These are phyloP conservation scores for Lates calcarifer DNA, from an alignment of 2,113 vertebrate species.

Conservation along the genomic window DNA sequence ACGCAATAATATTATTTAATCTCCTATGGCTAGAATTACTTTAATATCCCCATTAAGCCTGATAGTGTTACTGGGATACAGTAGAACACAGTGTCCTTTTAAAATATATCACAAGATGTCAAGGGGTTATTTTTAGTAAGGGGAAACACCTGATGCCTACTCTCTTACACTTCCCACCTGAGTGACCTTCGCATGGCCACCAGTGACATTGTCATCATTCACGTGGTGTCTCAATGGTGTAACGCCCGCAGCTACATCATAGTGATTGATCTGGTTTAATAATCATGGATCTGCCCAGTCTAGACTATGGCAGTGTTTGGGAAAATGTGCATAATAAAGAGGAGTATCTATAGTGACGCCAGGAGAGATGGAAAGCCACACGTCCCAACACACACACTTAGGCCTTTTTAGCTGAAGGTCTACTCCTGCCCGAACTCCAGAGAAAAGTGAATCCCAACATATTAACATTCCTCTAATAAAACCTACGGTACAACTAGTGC, in stretches of 20 bases:
- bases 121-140: neutral
- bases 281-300: slow-evolving; percentile 1
- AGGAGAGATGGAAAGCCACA: neutral
- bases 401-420: neutral
- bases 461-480: neutral
- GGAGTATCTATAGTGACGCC: neutral
- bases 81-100: neutral
- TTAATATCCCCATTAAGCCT: neutral
- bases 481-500: neutral
- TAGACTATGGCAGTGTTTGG: neutral
- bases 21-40: neutral
- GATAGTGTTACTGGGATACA: neutral
- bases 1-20: neutral
- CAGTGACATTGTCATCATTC: slow-evolving; percentile 72
- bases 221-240: slow-evolving; percentile 13
- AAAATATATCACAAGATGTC: neutral
- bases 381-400: neutral
- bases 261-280: neutral
- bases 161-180: slow-evolving; percentile 53
- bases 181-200: slow-evolving; percentile 77
- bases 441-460: neutral
- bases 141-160: slow-evolving; percentile 61
- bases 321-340: neutral
- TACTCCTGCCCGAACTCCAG: slow-evolving; percentile 9
- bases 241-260: slow-evolving; percentile 5